Base-by-base conservation (phyloP, 2,797 vertebrate species). In the Leucoraja ocellata region DNA sequence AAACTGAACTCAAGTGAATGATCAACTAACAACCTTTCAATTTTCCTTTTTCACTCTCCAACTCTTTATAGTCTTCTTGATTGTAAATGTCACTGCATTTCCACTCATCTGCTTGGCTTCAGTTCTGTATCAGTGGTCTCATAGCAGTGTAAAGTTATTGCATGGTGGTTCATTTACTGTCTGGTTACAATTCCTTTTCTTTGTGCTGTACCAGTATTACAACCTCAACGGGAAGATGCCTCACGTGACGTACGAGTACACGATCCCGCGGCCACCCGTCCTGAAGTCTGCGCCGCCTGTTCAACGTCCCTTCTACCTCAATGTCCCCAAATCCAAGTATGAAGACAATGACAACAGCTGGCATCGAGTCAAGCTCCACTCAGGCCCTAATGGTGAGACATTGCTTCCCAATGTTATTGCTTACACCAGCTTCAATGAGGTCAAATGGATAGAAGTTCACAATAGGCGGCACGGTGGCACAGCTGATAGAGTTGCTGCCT, bases 141-240 rank as follows among this genome's bases (percentile, higher is more conserved):
- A 28, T 4, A 46, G 68, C 23, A 73, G 39, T 16, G 13, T 28
- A 16, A 25, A 91, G 4, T 54, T 92, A 73, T 92, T n/a, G 25
- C 25, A 71, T 46, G 25, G 25, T 73, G 86, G 11, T 23, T 73
- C 11, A 14, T 25, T n/a, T 28, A 21, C 39, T 46, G 2, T 92
- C 23, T 74, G 58, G 84, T 76, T 92, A 54, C 14, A 36, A 92
- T 58, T 14, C 28, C 39, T 76, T 74, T 71, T 46, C 90, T 92
- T 92, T 92, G 36, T 76, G 84, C 71, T 92, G 25, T 46, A 46
- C 73, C 94, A 98, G 98, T 98, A 98, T 95, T 98, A 98, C 95
- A 98, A 98, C 95, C 95, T 98, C 3, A 98, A 98, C 74, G 98
- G 98, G 93, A 98, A 98, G 94, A 97, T 97, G 94, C 97, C 98